Evolutionary conservation across 2,113 vertebrate genomes (phyloP), one percentile per base, ranked within the genome.

Genomic region (Coptodon bakossiorum): DNA sequence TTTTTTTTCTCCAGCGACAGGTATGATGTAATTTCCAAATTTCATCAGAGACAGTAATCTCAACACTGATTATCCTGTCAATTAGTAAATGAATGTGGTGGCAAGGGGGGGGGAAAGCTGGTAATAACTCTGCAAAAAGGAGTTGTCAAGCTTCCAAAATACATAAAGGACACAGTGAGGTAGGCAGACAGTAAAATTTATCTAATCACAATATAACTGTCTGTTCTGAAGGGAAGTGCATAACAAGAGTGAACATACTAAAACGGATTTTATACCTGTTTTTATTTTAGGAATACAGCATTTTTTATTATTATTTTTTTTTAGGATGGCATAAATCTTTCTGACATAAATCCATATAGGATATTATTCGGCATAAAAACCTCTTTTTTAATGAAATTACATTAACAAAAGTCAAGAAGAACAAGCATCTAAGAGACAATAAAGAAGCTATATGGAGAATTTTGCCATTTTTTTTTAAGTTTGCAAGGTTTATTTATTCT

Each of bases 71-170:
- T 94, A 94, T 94, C 86, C 89, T 91, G 89, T 94, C 95, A 96
- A 96, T 95, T 96, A 95, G 92, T 91, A 95, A 96, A 96, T 96
- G 90, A 95, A 93, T 93, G 91, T 90, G 83, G 91, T 68, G 52
- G 83, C 34, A 16, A 24, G 43, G 14, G 27, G 5, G 22, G 22
- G 11, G 1, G 1, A 2, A 24, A 57, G 40, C 63, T 22, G 59
- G 91, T 92, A 92, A 95, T 94, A 95, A 95, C 89, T 93, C 86
- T 92, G 85, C 84, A 83, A 91, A 63, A 90, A 85, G 85, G 85
- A 91, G 85, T 93, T 95, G 95, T 93, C 91, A 89, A 40, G 90
- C 90, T 88, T 95, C 94, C 94, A 95, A 95, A 95, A 93, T 92
- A 93, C 93, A 93, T 94, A 95, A 95, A 94, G 93, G 94, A 94